Evolutionary conservation across 2,797 vertebrate species (phyloP), one percentile per base, ranked within the genome.

Genomic region (Channallabes apus): DNA sequence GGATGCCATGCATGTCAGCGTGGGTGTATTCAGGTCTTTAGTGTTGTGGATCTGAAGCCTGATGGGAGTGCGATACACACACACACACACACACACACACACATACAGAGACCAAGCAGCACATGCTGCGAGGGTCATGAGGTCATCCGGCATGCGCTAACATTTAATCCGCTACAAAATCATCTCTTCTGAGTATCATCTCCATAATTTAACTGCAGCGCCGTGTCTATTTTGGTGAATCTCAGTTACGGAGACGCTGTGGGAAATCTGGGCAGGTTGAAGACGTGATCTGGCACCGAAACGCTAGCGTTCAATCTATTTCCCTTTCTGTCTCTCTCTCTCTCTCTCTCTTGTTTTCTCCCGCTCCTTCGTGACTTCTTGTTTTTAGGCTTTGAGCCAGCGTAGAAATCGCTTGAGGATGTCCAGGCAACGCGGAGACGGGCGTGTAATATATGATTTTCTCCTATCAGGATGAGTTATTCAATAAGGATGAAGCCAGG

Each of bases 401-500:
- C 38, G 27, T 3, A 64, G 89, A 69, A 87, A 87, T 81, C 84
- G 88, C 62, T 80, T 69, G 89, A 87, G 86, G 87, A 90, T 89
- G 90, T 88, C 76, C 89, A 90, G 85, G 83, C 82, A 68, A 35
- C 32, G 62, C 85, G 71, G 64, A 84, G 56, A 58, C 12, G 59
- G 41, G 24, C 46, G 64, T 84, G 85, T 71, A 73, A 81, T 46
- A 72, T 69, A 56, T 35, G 35, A 68, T 64, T 89, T 79, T 46
- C 32, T 88, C 75, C 80, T 84, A 86, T 62, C 91, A 91, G 90
- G 88, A 91, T 87, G 88, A 90, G 68, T 84, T 90, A 87, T 93
- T 89, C 87, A 91, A 93, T 92, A 89, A 79, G 90, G 89, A 89
- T 86, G 82, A 91, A 91, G 89, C 83, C 78, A 67, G 12, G 80